These are phyloP conservation scores for Pseudomugil gertrudae DNA, from an alignment of 2,797 vertebrate genomes.

Conservation along the genomic window DNA sequence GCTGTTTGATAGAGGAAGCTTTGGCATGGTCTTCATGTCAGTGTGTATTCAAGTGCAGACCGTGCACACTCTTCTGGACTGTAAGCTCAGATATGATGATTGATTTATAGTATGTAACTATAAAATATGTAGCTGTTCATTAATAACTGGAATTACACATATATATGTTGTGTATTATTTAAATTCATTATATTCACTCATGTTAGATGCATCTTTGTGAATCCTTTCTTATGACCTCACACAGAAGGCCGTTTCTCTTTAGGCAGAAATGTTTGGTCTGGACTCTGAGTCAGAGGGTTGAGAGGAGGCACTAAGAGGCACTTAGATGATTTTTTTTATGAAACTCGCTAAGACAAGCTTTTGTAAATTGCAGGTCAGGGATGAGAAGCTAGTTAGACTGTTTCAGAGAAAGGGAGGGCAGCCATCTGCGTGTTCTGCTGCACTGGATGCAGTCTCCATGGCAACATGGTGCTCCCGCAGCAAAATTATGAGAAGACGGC, in stretches of 20 bases:
- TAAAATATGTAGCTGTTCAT: background rate
- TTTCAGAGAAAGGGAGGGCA: conserved; percentile 35
- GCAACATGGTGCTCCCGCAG: conserved; percentile 78
- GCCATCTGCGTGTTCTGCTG: conserved; percentile 75
- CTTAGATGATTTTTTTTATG: conserved; percentile 12
- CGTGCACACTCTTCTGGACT: conserved; percentile 1
- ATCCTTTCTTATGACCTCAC: background rate
- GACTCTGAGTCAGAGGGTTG: conserved; percentile 41
- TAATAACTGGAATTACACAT: background rate
- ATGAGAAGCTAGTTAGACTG: conserved; percentile 46
- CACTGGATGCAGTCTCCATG: conserved; percentile 82
- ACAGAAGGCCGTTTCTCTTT: background rate
- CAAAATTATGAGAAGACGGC: conserved; percentile 71
- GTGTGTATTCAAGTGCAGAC: conserved; percentile 11
- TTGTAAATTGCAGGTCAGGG: conserved; percentile 51
- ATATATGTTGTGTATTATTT: background rate
- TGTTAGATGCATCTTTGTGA: background rate
- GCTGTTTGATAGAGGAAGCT: background rate
- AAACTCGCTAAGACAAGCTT: conserved; percentile 42
- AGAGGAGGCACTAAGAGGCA: conserved; percentile 33
- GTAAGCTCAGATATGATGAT: background rate
- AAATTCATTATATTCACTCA: background rate
- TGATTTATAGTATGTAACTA: background rate
- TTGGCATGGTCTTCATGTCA: background rate
- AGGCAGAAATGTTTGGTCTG: conserved; percentile 5